Conservation (phyloP, 2,797 vertebrate species). For the Dromococcyx pavoninus region DNA sequence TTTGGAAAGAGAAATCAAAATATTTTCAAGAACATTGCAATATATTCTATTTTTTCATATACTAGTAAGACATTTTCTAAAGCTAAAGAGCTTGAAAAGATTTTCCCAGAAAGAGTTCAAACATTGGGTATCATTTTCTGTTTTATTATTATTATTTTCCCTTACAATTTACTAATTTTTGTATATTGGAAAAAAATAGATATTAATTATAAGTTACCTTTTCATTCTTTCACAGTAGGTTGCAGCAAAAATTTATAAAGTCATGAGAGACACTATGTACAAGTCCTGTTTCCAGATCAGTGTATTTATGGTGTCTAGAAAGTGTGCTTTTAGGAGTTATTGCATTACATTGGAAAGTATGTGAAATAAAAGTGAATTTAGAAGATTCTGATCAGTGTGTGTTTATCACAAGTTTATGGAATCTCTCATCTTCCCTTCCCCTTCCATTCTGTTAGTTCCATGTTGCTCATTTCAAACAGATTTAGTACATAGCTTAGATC, state of each 20-base stretch:
- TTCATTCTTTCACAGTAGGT: neutral
- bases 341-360: neutral
- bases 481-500: neutral
- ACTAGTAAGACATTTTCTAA: neutral
- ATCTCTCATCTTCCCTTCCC: neutral
- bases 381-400: neutral
- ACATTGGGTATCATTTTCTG: neutral
- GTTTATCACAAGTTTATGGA: neutral
- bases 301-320: neutral
- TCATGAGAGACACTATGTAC: neutral
- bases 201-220: neutral
- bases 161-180: neutral
- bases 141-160: neutral
- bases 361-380: neutral
- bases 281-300: neutral
- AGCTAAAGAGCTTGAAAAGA: neutral
- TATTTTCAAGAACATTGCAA: neutral
- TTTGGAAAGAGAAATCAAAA: neutral
- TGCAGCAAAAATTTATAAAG: neutral
- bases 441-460: neutral
- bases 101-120: neutral
- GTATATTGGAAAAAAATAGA: neutral
- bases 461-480: neutral
- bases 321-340: neutral
- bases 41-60: neutral